Evolutionary conservation across 2,888 invertebrate genomes (phyloP), one percentile per base, ranked within the genome.

Genomic region (Lasioglossum calceatum): DNA sequence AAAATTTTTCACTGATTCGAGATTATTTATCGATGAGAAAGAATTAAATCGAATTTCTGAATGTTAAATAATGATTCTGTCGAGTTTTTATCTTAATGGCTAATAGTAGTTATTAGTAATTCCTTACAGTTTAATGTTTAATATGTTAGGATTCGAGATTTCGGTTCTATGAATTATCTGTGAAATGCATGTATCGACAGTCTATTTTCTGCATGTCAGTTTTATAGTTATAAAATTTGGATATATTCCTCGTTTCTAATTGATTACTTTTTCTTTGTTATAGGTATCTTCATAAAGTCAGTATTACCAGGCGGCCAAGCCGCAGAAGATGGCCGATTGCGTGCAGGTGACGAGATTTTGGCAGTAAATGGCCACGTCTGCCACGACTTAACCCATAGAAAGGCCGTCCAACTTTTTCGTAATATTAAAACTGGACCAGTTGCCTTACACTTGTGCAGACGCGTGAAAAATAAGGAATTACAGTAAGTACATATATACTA

Each of bases 231-330:
- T 42, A 19, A 50, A 50, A 39, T 42, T 58, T 44, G 4, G 47
- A n/a, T 64, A 32, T 64, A 64, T 61, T 10, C 23, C 16, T 73
- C 27, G 16, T 58, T 64, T 23, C 16, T 61, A 64, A 7, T 47
- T 54, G 36, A 23, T 12, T 61, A n/a, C 44, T 23, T n/a, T 76
- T 14, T 23, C 10, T 75, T 50, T 82, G 80, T 90, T 78, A 67
- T 89, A 95, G 95, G 98, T 72, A 98, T 98, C 94, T 98, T 98
- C 95, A 97, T 98, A 90, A 98, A 98, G 95, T 98, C 98, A 93
- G 98, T 98, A 90, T 96, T 98, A 92, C 97, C 97, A 73, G 97
- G 97, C 94, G 98, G 98, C 70, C 97, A 98, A 94, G 98, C 98
- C 67, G 97, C 98, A 79, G 98, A 98, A 92, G 98, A 98, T 95